These are phyloP conservation scores for Corbicula japonica DNA, from an alignment of 2,888 invertebrate genomes.

Conservation along the genomic window DNA sequence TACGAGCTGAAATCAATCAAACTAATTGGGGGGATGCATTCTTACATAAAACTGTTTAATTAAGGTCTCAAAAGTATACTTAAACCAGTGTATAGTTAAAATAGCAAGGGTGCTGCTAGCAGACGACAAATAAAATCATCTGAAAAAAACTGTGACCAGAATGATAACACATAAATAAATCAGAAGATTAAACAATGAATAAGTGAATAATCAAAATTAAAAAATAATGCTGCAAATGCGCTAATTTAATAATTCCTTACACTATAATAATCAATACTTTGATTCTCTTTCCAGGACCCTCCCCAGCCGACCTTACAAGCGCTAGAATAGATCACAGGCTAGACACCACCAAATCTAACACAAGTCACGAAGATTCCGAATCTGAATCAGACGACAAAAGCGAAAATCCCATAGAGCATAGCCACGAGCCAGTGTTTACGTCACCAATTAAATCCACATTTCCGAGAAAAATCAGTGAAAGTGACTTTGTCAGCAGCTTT, in stretches of 20 bases:
- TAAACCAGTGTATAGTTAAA: too few relatives aligned
- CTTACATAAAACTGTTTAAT: too few relatives aligned
- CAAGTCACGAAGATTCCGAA: slow-evolving; percentile 66
- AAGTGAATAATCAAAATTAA: too few relatives aligned
- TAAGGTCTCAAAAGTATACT: too few relatives aligned
- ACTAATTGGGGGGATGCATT: too few relatives aligned
- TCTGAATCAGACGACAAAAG: slow-evolving; percentile 55
- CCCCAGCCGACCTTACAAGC: slow-evolving; percentile 59
- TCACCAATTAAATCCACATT: slow-evolving; percentile 62
- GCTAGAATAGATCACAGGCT: slow-evolving; percentile 60
- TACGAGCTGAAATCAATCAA: too few relatives aligned
- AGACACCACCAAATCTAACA: slow-evolving; percentile 65
- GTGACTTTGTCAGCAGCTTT: slow-evolving; percentile 69
- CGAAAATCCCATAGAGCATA: slow-evolving; percentile 24
- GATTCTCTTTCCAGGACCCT: slow-evolving; percentile 55
- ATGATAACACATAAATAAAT: too few relatives aligned
- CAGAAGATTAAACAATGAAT: too few relatives aligned
- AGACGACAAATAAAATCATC: too few relatives aligned
- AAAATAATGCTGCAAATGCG: too few relatives aligned
- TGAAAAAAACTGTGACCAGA: too few relatives aligned
- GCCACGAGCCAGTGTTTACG: slow-evolving; percentile 47
- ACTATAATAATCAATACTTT: not conserved
- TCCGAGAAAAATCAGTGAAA: slow-evolving; percentile 67
- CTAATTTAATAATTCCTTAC: not conserved
- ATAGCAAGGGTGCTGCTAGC: too few relatives aligned